phyloP scores from a whole-genome alignment of 1,140 invertebrate genomes.

The Rhopalosiphum maidis region DNA sequence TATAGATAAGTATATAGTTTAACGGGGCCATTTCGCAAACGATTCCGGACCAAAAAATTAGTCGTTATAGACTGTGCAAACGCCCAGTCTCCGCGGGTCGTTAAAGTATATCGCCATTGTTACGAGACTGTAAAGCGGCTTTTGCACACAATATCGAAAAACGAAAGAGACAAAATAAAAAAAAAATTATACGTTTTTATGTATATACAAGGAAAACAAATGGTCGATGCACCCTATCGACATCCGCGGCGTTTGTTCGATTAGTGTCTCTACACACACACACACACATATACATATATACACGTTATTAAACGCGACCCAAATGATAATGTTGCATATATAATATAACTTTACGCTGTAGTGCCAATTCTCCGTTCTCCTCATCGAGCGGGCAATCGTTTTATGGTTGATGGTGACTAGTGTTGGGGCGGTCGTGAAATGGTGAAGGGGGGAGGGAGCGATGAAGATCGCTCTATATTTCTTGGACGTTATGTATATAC shows the following conservation, averaged over 20 bases:
- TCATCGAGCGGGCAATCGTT: slow-evolving; percentile 18
- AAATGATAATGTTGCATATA: slow-evolving; percentile 34
- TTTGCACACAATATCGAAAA: neutral
- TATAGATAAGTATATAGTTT: neutral
- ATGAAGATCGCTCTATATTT: slow-evolving; percentile 3
- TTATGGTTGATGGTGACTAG: neutral
- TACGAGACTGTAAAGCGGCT: neutral
- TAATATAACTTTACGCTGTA: neutral
- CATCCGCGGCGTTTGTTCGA: neutral
- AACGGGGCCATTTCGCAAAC: neutral
- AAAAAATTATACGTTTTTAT: neutral
- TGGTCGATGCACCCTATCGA: neutral
- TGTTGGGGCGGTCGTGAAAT: neutral
- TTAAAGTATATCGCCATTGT: neutral
- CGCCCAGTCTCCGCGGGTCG: neutral
- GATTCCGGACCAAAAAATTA: slow-evolving; percentile 22
- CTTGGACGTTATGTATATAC: neutral
- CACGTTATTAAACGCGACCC: neutral
- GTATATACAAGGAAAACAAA: neutral
- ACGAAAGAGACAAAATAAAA: neutral
- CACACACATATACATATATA: neutral
- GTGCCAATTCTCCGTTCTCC: slow-evolving; percentile 34
- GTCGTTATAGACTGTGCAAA: neutral
- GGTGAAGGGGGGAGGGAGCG: neutral
- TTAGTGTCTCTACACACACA: neutral